Percentiles rank a stretch among this genome's conserved stretches.
These are phyloP conservation scores for Nycticorax nycticorax DNA, from an alignment of 2,113 vertebrate species.

Conservation along the genomic window DNA sequence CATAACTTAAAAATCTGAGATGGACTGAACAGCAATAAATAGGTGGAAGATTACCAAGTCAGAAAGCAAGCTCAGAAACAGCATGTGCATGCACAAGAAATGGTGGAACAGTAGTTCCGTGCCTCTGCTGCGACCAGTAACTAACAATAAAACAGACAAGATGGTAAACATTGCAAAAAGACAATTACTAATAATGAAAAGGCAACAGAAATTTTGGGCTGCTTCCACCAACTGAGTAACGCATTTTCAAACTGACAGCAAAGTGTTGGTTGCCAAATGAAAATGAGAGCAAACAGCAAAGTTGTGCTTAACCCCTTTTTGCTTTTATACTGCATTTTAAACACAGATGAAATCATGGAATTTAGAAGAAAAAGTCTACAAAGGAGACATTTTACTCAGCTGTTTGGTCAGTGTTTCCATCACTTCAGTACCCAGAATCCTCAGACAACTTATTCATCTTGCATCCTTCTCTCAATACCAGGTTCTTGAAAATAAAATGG, in stretches of 20 bases:
- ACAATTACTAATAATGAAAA: conserved; percentile 56
- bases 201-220: conserved; percentile 31
- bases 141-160: background rate
- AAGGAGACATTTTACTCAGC: conserved; percentile 47
- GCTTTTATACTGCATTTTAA: background rate
- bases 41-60: background rate
- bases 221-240: conserved; percentile 57
- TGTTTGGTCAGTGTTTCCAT: conserved; percentile 49
- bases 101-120: background rate
- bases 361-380: conserved; percentile 24
- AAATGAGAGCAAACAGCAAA: conserved; percentile 36
- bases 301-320: conserved; percentile 57
- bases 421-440: conserved; percentile 65
- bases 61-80: background rate
- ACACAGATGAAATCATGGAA: conserved; percentile 53
- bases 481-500: background rate
- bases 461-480: background rate
- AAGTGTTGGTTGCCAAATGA: conserved; percentile 41
- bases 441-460: conserved; percentile 3
- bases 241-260: conserved; percentile 29
- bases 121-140: background rate
- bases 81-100: background rate
- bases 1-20: background rate
- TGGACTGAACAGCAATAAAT: accelerated
- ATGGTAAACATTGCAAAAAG: conserved; percentile 52